These are phyloP conservation scores for Micromussa lordhowensis DNA, from an alignment of 92 coral and sea anemone genomes.

Conservation along the genomic window DNA sequence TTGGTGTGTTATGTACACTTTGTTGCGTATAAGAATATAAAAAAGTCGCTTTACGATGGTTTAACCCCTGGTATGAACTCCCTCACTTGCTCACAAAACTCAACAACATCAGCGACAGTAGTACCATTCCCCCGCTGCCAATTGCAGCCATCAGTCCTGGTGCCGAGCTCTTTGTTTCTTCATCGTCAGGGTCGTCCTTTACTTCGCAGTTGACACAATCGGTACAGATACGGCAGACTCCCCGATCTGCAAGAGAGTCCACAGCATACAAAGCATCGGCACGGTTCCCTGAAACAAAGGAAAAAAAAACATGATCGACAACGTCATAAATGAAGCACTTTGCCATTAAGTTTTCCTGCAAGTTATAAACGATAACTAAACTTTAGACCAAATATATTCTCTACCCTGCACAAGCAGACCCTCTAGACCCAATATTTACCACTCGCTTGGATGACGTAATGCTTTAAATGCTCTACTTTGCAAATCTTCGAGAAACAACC, in stretches of 20 bases:
- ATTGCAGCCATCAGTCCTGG: constrained; percentile 7
- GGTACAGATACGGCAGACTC: constrained; percentile 75
- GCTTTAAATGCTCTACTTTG: background rate
- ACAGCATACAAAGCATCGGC: constrained; percentile 76
- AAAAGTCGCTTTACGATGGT: background rate
- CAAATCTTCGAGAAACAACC: background rate
- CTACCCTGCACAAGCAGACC: background rate
- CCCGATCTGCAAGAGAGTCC: constrained; percentile 55
- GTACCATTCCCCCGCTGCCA: constrained; percentile 16
- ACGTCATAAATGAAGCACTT: too few species aligned
- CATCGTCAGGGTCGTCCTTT: background rate
- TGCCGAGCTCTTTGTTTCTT: constrained; percentile 17
- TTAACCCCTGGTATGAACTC: background rate
- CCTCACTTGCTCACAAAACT: background rate
- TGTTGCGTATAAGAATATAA: too few species aligned
- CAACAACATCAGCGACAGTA: background rate
- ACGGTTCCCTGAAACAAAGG: constrained; percentile 58
- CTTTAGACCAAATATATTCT: too few species aligned
- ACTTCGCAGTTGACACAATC: constrained; percentile 75
- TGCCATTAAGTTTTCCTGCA: too few species aligned
- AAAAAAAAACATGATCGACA: background rate
- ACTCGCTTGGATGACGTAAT: background rate
- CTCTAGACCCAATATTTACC: background rate
- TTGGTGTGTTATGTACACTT: too few species aligned
- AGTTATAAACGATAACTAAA: too few species aligned